phyloP scores from a whole-genome alignment of 2,113 vertebrate genomes.

The Jaculus jaculus region DNA sequence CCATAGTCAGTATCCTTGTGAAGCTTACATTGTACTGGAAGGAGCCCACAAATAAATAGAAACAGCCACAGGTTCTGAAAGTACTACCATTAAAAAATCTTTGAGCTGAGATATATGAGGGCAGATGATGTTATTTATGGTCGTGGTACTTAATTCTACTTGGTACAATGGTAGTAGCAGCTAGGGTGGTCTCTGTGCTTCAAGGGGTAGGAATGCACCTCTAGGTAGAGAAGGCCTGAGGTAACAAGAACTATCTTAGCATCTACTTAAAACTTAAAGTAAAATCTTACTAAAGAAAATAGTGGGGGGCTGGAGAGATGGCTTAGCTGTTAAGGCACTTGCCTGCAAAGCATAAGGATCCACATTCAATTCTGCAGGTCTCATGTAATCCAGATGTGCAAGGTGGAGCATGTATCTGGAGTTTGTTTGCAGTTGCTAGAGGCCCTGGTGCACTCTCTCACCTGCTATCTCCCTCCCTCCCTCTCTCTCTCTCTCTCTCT shows the following conservation, averaged over 20 bases:
- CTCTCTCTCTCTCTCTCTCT: too few species aligned
- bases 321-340: neutral
- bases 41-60: neutral
- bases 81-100: neutral
- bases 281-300: neutral
- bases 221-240: neutral
- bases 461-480: too few species aligned
- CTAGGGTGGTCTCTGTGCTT: neutral
- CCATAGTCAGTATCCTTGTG: neutral
- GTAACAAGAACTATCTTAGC: neutral
- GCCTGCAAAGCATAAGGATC: too few species aligned
- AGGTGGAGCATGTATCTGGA: too few species aligned
- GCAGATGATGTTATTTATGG: rapidly evolving
- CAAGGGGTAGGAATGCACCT: neutral
- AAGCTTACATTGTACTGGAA: neutral
- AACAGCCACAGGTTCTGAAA: neutral
- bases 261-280: neutral
- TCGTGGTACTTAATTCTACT: neutral
- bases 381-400: too few species aligned
- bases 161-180: rapidly evolving
- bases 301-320: neutral
- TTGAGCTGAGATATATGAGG: neutral
- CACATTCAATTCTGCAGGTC: too few species aligned
- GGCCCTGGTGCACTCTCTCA: too few species aligned
- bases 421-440: too few species aligned